Conservation (phyloP, 1,140 invertebrate genomes). For the Drosophila equinoxialis region DNA sequence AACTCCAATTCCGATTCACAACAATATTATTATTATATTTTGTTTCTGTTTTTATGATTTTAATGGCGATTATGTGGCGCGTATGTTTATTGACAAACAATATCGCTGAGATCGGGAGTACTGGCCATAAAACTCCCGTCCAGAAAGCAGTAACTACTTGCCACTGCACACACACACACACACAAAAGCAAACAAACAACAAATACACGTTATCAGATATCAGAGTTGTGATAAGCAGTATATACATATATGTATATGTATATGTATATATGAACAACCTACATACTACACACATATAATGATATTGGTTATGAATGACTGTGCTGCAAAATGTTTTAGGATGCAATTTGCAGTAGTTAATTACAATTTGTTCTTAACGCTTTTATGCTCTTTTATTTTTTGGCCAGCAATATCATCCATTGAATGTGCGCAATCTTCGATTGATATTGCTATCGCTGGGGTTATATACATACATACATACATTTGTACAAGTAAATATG, state of each 20-base stretch:
- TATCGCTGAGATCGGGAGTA: slow-evolving; percentile 52
- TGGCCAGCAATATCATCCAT: not conserved
- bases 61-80: slow-evolving; percentile 72
- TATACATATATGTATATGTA: too few species aligned
- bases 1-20: slow-evolving; percentile 34
- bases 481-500: not conserved
- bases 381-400: not conserved
- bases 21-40: slow-evolving; percentile 45
- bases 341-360: not conserved
- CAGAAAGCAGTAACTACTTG: slow-evolving; percentile 18
- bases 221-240: not conserved
- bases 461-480: not conserved
- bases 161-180: slow-evolving; percentile 23
- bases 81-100: slow-evolving; percentile 77
- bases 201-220: not conserved
- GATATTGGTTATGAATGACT: not conserved
- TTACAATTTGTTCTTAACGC: not conserved
- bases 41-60: slow-evolving; percentile 23
- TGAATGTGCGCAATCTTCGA: slow-evolving; percentile 38
- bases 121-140: slow-evolving; percentile 58
- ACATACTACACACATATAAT: not conserved
- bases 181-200: not conserved
- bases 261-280: not conserved
- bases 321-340: not conserved
- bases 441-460: slow-evolving; percentile 39